These are phyloP conservation scores for Nomada lathburiana DNA, from an alignment of 2,888 invertebrate species.

Conservation along the genomic window DNA sequence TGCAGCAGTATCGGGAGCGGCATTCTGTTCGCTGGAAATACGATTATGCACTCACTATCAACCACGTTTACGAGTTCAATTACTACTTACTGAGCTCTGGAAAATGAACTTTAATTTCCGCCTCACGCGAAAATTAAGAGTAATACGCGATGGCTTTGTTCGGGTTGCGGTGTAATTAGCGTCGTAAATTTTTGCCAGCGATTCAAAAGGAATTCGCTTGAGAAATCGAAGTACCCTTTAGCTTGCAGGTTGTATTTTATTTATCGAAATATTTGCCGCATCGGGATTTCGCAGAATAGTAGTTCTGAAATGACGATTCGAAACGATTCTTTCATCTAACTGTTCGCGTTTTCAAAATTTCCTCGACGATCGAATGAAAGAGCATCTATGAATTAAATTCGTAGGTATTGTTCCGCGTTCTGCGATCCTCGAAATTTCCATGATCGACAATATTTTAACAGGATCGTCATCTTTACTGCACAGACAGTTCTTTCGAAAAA, in stretches of 20 bases:
- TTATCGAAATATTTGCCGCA: background rate
- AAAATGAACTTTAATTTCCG: background rate
- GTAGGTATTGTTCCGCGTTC: too few species aligned
- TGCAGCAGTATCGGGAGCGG: background rate
- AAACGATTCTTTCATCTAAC: too few species aligned
- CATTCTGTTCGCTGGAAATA: background rate
- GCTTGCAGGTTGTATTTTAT: background rate
- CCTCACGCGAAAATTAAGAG: background rate
- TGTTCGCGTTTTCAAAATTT: too few species aligned
- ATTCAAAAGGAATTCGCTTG: background rate
- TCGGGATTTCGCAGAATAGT: background rate
- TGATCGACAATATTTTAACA: too few species aligned
- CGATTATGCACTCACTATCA: background rate
- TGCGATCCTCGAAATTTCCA: too few species aligned
- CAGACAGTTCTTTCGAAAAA: too few species aligned
- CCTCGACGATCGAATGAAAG: too few species aligned
- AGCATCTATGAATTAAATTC: too few species aligned
- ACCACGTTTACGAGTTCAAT: background rate
- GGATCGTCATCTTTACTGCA: too few species aligned
- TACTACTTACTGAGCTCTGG: background rate
- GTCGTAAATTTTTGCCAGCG: background rate
- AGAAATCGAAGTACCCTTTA: background rate
- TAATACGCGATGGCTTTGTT: background rate
- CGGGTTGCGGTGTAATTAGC: background rate
- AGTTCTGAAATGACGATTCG: background rate